Evolutionary conservation across 2,113 vertebrate genomes (phyloP).

Genomic region (Xyrauchen texanus): DNA sequence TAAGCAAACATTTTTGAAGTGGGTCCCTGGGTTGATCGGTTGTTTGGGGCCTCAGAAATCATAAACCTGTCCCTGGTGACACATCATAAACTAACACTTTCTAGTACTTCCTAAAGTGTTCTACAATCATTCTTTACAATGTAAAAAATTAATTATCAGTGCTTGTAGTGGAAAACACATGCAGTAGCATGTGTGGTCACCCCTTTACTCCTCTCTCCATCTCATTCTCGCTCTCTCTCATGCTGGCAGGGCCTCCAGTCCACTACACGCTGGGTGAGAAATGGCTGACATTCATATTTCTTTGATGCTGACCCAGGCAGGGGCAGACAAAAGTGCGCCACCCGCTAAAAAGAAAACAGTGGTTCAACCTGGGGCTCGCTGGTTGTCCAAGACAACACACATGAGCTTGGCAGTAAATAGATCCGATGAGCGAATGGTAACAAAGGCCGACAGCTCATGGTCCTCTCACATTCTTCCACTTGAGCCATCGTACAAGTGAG

Average conservation of each 20-base stretch:
- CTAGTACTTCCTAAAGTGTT: too few relatives aligned
- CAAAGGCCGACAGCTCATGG: slow-evolving; percentile 80
- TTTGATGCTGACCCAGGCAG: slow-evolving; percentile 67
- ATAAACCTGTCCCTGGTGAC: too few relatives aligned
- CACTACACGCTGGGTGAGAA: slow-evolving; percentile 70
- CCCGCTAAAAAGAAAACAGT: slow-evolving; percentile 62
- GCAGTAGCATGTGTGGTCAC: slow-evolving; percentile 17
- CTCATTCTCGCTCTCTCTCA: slow-evolving; percentile 4
- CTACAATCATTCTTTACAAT: too few relatives aligned
- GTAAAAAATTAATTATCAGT: too few relatives aligned
- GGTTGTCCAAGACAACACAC: slow-evolving; percentile 66
- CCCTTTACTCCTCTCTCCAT: background rate
- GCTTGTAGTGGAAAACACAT: too few relatives aligned
- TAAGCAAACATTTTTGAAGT: too few relatives aligned
- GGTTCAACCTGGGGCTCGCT: slow-evolving; percentile 59
- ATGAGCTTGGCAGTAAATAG: slow-evolving; percentile 76
- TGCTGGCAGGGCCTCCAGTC: slow-evolving; percentile 60
- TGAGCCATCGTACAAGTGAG: slow-evolving; percentile 75
- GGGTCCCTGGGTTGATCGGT: too few relatives aligned
- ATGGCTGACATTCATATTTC: slow-evolving; percentile 74
- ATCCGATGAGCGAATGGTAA: slow-evolving; percentile 80
- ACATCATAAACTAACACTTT: too few relatives aligned
- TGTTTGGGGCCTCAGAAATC: too few relatives aligned
- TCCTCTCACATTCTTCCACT: slow-evolving; percentile 80
- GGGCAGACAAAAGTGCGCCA: slow-evolving; percentile 65